Evolutionary conservation across 2,888 invertebrate genomes (phyloP).

Genomic region (Epistrophe eligans): DNA sequence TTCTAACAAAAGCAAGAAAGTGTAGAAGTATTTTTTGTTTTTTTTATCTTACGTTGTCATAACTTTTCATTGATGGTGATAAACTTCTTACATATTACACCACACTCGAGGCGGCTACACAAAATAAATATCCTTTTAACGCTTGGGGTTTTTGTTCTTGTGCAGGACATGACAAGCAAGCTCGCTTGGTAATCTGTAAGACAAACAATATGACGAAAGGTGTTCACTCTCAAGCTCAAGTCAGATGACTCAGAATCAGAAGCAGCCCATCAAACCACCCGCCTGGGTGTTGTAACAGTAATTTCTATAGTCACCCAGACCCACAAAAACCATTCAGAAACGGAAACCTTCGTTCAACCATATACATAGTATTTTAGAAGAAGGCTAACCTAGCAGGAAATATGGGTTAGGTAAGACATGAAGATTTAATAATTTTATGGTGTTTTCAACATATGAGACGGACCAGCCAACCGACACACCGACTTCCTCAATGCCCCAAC

Average conservation of each 20-base stretch:
- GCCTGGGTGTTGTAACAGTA: conserved; percentile 26
- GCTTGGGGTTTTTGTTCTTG: conserved; percentile 48
- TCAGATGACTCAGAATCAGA: conserved; percentile 17
- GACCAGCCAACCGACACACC: too few species aligned
- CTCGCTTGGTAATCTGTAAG: conserved; percentile 42
- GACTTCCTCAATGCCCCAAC: not conserved
- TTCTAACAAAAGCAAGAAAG: conserved; percentile 3
- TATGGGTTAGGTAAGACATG: not conserved
- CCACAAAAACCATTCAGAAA: conserved; percentile 18
- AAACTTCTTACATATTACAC: conserved; percentile 65
- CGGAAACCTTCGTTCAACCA: conserved; percentile 2
- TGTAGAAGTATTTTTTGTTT: conserved; percentile 8
- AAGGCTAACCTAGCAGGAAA: not conserved
- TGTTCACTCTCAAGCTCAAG: conserved; percentile 44
- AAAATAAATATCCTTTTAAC: conserved; percentile 61
- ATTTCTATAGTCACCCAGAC: conserved; percentile 10
- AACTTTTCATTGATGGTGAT: conserved; percentile 68
- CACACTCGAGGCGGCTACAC: conserved; percentile 46
- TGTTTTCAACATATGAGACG: conserved; percentile 20
- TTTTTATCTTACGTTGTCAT: conserved; percentile 51
- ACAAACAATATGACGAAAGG: conserved; percentile 65
- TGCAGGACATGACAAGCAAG: conserved; percentile 30
- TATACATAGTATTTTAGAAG: not conserved
- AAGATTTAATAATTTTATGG: conserved; percentile 44
- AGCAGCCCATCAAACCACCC: not conserved